These are phyloP conservation scores for Corvus cornix DNA, from an alignment of 2,113 vertebrate genomes.

Conservation along the genomic window DNA sequence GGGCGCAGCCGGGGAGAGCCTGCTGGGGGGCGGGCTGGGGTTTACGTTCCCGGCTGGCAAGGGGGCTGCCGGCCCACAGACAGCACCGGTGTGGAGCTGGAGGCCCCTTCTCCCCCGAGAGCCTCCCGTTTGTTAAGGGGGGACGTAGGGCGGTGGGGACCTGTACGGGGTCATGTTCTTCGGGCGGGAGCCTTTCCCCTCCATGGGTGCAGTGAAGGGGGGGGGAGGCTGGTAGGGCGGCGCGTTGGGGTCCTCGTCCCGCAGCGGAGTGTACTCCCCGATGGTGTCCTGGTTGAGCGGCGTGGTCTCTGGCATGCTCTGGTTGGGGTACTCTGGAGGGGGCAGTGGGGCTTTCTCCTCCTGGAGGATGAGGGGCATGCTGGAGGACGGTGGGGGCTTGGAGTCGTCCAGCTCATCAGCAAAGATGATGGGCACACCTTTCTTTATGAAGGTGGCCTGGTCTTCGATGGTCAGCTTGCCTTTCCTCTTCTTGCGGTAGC, in stretches of 20 bases:
- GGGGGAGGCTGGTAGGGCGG: constrained; percentile 95
- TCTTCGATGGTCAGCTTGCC: constrained; percentile 96
- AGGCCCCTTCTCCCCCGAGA: constrained; percentile 75
- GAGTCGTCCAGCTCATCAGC: constrained; percentile 95
- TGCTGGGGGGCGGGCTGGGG: constrained; percentile 62
- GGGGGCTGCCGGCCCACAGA: constrained; percentile 75
- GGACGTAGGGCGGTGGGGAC: constrained; percentile 95
- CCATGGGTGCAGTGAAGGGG: constrained; percentile 92
- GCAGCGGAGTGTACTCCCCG: constrained; percentile 90
- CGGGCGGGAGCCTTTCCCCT: constrained; percentile 94
- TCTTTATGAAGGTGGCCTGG: constrained; percentile 97
- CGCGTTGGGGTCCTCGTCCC: constrained; percentile 93
- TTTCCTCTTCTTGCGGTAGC: constrained; percentile 94
- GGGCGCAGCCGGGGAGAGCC: constrained; percentile 40
- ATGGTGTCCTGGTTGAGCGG: constrained; percentile 90
- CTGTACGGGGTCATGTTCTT: constrained; percentile 98
- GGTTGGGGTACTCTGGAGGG: constrained; percentile 92
- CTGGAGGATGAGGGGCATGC: constrained; percentile 95
- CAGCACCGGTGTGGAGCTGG: constrained; percentile 80
- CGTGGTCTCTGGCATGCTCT: constrained; percentile 88
- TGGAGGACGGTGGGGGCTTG: constrained; percentile 93
- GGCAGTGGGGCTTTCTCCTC: constrained; percentile 96
- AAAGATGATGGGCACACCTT: constrained; percentile 96
- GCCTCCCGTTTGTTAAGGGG: constrained; percentile 85
- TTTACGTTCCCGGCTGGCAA: constrained; percentile 62